Evolutionary conservation across 2,888 invertebrate genomes (phyloP).

Genomic region (Morinoia aosen): DNA sequence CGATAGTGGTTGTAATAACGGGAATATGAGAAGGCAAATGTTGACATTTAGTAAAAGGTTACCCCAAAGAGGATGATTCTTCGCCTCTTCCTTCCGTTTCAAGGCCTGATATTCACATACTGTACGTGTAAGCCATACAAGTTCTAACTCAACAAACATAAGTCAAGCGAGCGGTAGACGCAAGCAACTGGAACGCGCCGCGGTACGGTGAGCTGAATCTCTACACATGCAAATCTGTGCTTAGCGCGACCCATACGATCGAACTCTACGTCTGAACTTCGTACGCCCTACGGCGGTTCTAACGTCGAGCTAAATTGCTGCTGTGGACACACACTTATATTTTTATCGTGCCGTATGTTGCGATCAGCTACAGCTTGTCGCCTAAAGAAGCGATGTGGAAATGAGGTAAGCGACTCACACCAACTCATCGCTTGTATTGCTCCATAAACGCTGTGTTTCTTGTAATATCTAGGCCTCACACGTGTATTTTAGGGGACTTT

Average conservation of each 20-base stretch:
- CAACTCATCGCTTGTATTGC: not conserved
- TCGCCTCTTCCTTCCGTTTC: no score
- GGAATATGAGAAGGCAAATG: no score
- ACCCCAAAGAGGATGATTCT: no score
- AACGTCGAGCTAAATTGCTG: not conserved
- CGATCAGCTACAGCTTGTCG: not conserved
- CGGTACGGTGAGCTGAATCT: not conserved
- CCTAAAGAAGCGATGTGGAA: not conserved
- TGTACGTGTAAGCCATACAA: not conserved
- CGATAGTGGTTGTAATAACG: no score
- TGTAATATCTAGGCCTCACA: not conserved
- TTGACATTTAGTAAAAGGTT: no score
- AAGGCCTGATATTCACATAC: no score
- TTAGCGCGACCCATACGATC: not conserved
- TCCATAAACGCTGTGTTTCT: not conserved
- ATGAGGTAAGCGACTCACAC: not conserved
- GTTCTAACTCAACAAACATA: not conserved
- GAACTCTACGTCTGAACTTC: not conserved
- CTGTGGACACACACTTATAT: not conserved
- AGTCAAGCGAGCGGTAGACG: not conserved
- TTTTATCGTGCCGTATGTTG: not conserved
- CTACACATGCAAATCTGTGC: not conserved
- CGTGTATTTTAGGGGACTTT: not conserved
- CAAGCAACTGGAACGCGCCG: not conserved
- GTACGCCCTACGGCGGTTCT: not conserved